A percentile compares a stretch with the other conserved stretches of the same genome.
phyloP scores from a whole-genome alignment of 2,113 vertebrate genomes.

The Eulacestoma nigropectus region DNA sequence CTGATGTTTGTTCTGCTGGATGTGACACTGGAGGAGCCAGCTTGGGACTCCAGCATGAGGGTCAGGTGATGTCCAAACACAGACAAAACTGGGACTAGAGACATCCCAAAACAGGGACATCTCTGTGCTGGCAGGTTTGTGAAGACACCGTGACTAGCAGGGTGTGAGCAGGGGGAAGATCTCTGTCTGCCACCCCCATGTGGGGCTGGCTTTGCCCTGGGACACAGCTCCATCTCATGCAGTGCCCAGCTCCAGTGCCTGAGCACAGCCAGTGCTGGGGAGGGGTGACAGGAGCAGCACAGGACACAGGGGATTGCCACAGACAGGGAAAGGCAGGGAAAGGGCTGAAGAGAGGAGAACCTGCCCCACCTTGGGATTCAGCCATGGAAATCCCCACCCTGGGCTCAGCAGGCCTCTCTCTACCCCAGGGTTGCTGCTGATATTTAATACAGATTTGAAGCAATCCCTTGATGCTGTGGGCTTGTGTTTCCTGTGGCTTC shows the following conservation, averaged over 20 bases:
- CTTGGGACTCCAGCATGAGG: rapidly evolving
- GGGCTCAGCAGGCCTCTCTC: not conserved
- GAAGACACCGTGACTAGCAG: rapidly evolving
- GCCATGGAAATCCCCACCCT: not conserved
- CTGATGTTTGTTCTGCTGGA: not conserved
- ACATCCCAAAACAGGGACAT: not conserved
- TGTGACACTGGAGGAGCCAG: not conserved
- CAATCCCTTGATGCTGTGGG: not conserved
- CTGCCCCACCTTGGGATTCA: not conserved
- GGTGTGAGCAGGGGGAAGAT: not conserved
- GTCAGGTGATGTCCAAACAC: no score
- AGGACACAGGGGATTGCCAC: rapidly evolving
- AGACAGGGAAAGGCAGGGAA: not conserved
- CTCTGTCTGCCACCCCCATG: rapidly evolving
- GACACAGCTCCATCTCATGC: not conserved
- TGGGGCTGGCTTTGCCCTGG: not conserved
- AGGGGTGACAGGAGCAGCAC: not conserved
- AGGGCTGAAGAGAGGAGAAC: not conserved
- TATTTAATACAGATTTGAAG: not conserved
- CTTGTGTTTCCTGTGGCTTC: not conserved
- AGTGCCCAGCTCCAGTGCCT: rapidly evolving
- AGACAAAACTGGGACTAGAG: not conserved
- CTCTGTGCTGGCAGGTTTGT: not conserved
- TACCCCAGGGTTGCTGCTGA: not conserved
- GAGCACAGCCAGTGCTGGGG: not conserved